phyloP scores from a whole-genome alignment of 2,113 vertebrate species.

The Antigone vipio region DNA sequence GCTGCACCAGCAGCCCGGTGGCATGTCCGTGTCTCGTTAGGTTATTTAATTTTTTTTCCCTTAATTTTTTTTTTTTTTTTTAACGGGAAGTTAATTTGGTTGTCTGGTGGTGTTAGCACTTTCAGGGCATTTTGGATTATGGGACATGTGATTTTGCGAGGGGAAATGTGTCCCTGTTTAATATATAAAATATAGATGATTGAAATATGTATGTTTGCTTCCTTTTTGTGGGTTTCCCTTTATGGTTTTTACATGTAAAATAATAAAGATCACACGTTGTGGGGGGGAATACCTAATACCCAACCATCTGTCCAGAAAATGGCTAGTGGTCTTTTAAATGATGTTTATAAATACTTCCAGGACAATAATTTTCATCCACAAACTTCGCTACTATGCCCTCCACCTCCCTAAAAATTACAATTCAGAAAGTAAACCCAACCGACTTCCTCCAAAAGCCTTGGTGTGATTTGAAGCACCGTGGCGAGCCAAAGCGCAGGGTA shows the following conservation, averaged over 20 bases:
- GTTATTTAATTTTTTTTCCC: neutral
- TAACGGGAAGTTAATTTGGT: neutral
- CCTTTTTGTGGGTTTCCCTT: neutral
- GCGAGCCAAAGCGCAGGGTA: neutral
- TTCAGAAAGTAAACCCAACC: fast-evolving
- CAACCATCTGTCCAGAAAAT: neutral
- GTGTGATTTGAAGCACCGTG: fast-evolving
- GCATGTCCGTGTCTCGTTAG: fast-evolving
- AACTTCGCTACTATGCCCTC: neutral
- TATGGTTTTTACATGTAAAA: fast-evolving
- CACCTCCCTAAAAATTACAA: neutral
- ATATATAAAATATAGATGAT: neutral
- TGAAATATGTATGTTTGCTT: neutral
- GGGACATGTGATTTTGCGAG: neutral
- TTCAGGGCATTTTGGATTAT: neutral
- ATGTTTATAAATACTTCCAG: neutral
- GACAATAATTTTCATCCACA: neutral
- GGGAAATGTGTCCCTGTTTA: neutral
- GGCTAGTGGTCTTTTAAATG: neutral
- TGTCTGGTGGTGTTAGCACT: neutral
- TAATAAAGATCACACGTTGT: neutral
- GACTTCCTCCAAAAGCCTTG: fast-evolving
- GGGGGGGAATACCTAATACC: neutral
- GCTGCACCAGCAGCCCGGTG: neutral
- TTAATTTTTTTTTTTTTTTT: no score